Conservation (phyloP, 2,113 vertebrate species). For the Formicarius rufipectus region DNA sequence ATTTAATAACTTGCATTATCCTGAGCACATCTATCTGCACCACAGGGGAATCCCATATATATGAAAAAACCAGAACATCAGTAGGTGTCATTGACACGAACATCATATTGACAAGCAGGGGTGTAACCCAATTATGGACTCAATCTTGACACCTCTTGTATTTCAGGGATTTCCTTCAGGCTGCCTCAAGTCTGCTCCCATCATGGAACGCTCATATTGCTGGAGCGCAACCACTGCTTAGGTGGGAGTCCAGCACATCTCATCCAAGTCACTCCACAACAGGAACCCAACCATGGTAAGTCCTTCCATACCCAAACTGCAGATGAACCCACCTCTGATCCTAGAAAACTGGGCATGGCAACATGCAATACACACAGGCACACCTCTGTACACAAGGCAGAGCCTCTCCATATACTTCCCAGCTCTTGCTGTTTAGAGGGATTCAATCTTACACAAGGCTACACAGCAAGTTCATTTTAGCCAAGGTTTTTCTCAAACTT, state of each 20-base stretch:
- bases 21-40: neutral
- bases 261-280: neutral
- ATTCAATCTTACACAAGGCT: neutral
- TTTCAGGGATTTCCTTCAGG: neutral
- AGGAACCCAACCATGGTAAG: neutral
- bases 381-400: neutral
- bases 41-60: neutral
- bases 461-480: neutral
- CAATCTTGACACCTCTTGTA: fast-evolving
- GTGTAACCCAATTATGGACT: fast-evolving
- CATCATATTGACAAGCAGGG: neutral
- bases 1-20: neutral
- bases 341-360: neutral
- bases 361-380: neutral
- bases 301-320: neutral
- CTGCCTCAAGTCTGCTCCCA: neutral
- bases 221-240: neutral
- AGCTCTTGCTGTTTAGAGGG: neutral
- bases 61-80: neutral
- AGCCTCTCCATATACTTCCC: neutral
- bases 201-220: fast-evolving
- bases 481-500: neutral
- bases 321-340: neutral
- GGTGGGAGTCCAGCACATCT: neutral
- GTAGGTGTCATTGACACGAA: neutral